Percentiles rank a stretch among this genome's conserved stretches.
phyloP scores from a whole-genome alignment of 2,113 vertebrate species.

The Sylvicapra grimmia region DNA sequence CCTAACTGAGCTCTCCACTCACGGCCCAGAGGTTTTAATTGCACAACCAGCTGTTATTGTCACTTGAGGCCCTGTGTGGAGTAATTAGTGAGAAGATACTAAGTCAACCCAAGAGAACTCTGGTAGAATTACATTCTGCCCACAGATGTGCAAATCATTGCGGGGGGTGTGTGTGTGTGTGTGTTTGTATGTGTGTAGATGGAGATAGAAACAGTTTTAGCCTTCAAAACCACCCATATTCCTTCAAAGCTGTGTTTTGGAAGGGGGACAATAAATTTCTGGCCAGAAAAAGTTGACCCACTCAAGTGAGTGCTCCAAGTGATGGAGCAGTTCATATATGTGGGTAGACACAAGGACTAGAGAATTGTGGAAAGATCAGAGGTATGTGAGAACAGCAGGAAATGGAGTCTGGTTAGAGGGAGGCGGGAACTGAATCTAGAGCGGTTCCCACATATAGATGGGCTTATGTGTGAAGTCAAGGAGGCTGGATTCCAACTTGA shows the following conservation, averaged over 20 bases:
- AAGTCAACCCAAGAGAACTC: conserved; percentile 42
- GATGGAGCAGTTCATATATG: not conserved
- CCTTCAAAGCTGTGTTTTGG: not conserved
- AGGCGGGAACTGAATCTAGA: not conserved
- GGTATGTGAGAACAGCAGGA: not conserved
- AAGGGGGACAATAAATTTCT: not conserved
- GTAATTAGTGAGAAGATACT: conserved; percentile 42
- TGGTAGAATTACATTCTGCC: conserved; percentile 8
- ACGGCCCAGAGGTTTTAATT: conserved; percentile 58
- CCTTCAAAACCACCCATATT: not conserved
- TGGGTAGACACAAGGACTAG: not conserved
- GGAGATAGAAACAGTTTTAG: not conserved
- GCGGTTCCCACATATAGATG: not conserved
- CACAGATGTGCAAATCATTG: conserved; percentile 8
- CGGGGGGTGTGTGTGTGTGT: not conserved
- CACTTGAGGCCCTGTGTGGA: conserved; percentile 34
- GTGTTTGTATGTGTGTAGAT: not conserved
- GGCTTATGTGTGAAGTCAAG: not conserved
- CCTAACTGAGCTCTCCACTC: conserved; percentile 43
- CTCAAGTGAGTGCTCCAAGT: not conserved
- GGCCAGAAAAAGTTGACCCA: not conserved
- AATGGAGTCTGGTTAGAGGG: not conserved
- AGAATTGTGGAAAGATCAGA: not conserved
- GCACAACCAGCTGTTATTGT: conserved; percentile 48
- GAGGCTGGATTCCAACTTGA: not conserved